phyloP scores from a whole-genome alignment of 2,113 vertebrate genomes.

The Spilogale gracilis region DNA sequence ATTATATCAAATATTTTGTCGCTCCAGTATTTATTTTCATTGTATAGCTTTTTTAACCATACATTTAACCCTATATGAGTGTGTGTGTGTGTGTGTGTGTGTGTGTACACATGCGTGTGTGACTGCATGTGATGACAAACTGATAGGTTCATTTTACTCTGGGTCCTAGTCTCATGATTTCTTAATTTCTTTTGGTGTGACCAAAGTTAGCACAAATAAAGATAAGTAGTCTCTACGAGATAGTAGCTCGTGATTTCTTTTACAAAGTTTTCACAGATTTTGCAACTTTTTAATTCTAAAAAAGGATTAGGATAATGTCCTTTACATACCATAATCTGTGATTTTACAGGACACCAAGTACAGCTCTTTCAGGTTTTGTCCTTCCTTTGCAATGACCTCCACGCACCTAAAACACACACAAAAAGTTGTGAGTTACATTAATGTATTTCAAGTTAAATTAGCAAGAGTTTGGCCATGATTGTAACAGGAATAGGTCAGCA shows the following conservation, averaged over 20 bases:
- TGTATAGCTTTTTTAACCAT: not conserved
- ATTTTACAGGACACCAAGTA: slow-evolving; percentile 99
- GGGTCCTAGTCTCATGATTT: not conserved
- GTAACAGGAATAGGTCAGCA: not conserved
- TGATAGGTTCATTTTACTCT: not conserved
- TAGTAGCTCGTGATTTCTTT: not conserved
- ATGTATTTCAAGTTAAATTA: slow-evolving; percentile 56
- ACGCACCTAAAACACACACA: slow-evolving; percentile 95
- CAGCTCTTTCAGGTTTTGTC: slow-evolving; percentile 96
- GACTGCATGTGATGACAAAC: not conserved
- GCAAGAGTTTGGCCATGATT: not conserved
- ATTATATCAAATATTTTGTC: slow-evolving; percentile 14
- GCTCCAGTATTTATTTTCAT: not conserved
- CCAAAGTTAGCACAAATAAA: not conserved
- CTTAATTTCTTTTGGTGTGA: not conserved
- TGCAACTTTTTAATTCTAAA: slow-evolving; percentile 43
- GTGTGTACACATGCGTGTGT: rapidly evolving
- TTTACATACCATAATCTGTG: slow-evolving; percentile 96
- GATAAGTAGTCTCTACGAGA: not conserved
- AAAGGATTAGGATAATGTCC: slow-evolving; percentile 59
- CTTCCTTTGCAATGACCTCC: slow-evolving; percentile 99
- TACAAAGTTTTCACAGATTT: slow-evolving; percentile 36
- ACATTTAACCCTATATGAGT: not conserved
- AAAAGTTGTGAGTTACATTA: slow-evolving; percentile 71
- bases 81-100: not conserved